phyloP scores from a whole-genome alignment of 1,140 invertebrate genomes.

The Pemphigus obesinymphae region DNA sequence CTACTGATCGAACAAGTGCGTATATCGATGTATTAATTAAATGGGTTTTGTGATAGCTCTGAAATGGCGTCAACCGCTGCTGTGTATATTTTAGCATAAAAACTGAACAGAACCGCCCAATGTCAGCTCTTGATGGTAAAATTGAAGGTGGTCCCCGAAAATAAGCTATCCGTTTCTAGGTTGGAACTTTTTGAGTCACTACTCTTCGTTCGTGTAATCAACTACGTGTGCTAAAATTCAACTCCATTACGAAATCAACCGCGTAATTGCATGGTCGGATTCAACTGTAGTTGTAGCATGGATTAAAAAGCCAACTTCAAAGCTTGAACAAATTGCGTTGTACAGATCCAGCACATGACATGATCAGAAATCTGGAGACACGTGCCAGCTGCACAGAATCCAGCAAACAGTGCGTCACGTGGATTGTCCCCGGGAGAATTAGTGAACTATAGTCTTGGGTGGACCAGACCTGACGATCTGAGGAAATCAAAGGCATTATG shows the following conservation, averaged over 20 bases:
- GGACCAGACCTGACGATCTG: conserved; percentile 13
- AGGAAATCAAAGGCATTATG: neutral
- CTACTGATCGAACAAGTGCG: conserved; percentile 32
- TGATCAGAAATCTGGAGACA: conserved; percentile 41
- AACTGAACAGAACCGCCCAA: neutral
- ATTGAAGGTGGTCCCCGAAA: neutral
- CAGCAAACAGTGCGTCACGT: conserved; percentile 46
- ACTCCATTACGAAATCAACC: neutral
- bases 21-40: neutral
- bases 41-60: neutral
- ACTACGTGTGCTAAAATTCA: neutral
- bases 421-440: conserved; percentile 41
- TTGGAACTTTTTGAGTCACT: neutral
- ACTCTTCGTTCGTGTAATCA: neutral
- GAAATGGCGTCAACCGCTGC: neutral
- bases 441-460: conserved; percentile 35
- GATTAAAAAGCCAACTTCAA: neutral
- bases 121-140: neutral
- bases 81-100: neutral
- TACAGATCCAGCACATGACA: neutral
- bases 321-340: neutral
- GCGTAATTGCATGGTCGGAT: neutral
- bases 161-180: neutral
- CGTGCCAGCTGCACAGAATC: conserved; percentile 45
- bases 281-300: neutral